Evolutionary conservation across 1,140 invertebrate genomes (phyloP), one percentile per base, ranked within the genome.

Genomic region (Berghia stephanieae): DNA sequence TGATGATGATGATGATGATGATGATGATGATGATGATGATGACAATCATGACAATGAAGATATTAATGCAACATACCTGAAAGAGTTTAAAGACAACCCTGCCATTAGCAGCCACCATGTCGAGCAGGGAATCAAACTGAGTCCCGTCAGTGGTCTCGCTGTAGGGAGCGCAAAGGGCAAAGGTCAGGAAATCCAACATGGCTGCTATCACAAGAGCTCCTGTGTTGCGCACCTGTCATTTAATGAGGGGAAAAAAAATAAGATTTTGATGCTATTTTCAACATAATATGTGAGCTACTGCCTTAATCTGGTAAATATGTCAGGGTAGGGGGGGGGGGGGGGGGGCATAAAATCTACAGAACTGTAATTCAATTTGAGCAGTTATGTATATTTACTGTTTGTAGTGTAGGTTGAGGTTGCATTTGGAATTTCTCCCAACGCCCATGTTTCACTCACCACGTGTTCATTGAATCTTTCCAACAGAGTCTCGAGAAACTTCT

Each of bases 121-220:
- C 95, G 43, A 99, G 90, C 43, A 99, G 90, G 78, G 93, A 94
- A 88, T 99, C 98, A 91, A 99, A 99, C 87, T 98, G 95, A 84
- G 95, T 95, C 27, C 97, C 96, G 87, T 98, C 96, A 0, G 98
- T 99, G 42, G 98, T 99, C 91, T 99, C 98, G 88, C 96, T 98
- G 90, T 99, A 99, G 31, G 98, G 98, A 78, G 98, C 95, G 91
- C 98, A 99, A 13, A 99, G 91, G 6, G 97, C 94, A 91, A 98
- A 99, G n/a, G 98, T 99, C 79, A 99, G 91, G 87, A 99, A 98
- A 90, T 99, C 98, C 84, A 99, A 91, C 96, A 99, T 98, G 44
- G 96, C 95, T 31, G 92, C 90, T 57, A 94, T 92, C 27, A 94
- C 91, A 21, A 93, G 84, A 49, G 92, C 92, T 36, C 93, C 93